Conservation (phyloP, 2,888 invertebrate genomes). For the Crioceris asparagi region DNA sequence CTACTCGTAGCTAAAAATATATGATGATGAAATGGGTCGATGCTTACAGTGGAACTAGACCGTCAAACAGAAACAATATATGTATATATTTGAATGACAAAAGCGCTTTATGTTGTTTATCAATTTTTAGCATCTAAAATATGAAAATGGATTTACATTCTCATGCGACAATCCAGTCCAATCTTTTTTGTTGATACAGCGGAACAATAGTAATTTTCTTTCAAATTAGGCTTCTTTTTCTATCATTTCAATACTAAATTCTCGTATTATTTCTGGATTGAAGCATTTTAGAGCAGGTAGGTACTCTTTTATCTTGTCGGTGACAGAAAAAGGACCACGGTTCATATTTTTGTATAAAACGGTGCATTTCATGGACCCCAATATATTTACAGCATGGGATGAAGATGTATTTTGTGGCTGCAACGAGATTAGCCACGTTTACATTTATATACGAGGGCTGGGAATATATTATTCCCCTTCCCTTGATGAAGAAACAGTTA, state of each 20-base stretch:
- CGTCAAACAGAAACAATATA: constrained; percentile 12
- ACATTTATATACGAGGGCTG: constrained; percentile 24
- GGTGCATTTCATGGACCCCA: constrained; percentile 37
- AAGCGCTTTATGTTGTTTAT: constrained; percentile 10
- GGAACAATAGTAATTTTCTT: too few relatives aligned
- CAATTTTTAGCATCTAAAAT: constrained; percentile 20
- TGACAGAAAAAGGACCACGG: constrained; percentile 31
- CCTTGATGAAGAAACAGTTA: constrained; percentile 39
- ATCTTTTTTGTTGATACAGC: too few relatives aligned
- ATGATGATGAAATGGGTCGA: constrained; percentile 24
- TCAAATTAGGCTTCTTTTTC: too few relatives aligned
- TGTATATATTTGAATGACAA: too few relatives aligned
- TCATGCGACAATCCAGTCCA: too few relatives aligned
- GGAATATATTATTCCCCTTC: constrained; percentile 32
- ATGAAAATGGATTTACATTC: constrained; percentile 23
- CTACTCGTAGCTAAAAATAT: constrained; percentile 36
- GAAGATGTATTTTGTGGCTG: constrained; percentile 12
- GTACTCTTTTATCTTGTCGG: constrained; percentile 31
- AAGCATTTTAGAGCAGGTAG: too few relatives aligned
- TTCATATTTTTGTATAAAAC: constrained; percentile 31
- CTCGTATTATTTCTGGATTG: too few relatives aligned
- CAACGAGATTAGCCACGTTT: neutral
- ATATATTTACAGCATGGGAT: constrained; percentile 38
- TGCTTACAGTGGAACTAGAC: constrained; percentile 15
- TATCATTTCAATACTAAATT: too few relatives aligned